Evolutionary conservation across 2,888 invertebrate species (phyloP), one percentile per base, ranked within the genome.

Genomic region (Eupithecia centaureata): DNA sequence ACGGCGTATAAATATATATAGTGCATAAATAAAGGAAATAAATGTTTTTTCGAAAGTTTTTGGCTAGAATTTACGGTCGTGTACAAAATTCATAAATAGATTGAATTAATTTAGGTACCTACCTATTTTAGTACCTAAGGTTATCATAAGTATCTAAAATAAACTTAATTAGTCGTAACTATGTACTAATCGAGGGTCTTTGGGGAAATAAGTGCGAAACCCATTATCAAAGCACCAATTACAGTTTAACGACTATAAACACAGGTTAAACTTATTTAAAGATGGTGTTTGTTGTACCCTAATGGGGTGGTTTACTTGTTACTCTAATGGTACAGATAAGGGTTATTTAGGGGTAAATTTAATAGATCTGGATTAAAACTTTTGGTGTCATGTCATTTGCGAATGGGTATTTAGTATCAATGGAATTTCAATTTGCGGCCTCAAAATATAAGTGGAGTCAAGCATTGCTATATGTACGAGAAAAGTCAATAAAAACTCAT

Each of bases 251-350:
- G 56, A 32, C 27, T 22, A 33, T 57, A 67, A 67, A 67, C 54
- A 61, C 30, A 57, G 61, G 61, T 52, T 65, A 59, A 65, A 47
- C 33, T 54, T 54, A 59, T 38, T 62, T 57, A 51, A 58, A 62
- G 54, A 22, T 47, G 54, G 61, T 69, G 65, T 65, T 69, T 62
- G 68, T 47, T 38, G 51, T 65, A 42, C 62, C 58, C 35, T 68
- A 62, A 65, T 65, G 47, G 64, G 22, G 8, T 18, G 61, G 61
- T 28, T 56, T 38, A 18, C 25, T 58, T 58, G 65, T 59, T 35
- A 65, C 62, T 35, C 47, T 65, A 68, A 68, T 64, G 38, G 54
- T 5, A 32, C 13, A 33, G 60, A 52, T 58, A 61, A 51, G 25
- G 54, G 65, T n/a, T 51, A 38, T 61, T 61, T 52, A 18, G 33